phyloP scores from a whole-genome alignment of 35 echinoderm and acorn worm species.

The Ophiothrix spiculata region DNA sequence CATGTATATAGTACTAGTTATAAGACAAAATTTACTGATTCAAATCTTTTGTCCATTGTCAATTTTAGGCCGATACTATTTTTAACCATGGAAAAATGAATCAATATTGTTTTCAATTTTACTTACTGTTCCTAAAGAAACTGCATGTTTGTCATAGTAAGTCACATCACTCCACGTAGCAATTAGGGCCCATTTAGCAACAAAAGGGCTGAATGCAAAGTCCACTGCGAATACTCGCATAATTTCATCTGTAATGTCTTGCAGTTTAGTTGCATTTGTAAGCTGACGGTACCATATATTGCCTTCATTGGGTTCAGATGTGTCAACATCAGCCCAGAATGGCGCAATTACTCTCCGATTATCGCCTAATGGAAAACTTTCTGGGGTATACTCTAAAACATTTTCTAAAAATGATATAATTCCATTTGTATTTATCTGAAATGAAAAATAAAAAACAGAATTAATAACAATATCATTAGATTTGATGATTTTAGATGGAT shows the following conservation, averaged over 20 bases:
- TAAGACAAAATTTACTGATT: too few relatives aligned
- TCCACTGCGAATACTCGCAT: constrained; percentile 54
- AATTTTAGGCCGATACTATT: too few relatives aligned
- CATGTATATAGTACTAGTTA: too few relatives aligned
- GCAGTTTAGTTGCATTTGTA: constrained; percentile 27
- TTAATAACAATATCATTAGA: not conserved
- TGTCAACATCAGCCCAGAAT: constrained; percentile 92
- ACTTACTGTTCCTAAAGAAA: not conserved
- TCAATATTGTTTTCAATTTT: too few relatives aligned
- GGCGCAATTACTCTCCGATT: constrained; percentile 69
- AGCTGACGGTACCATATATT: constrained; percentile 65
- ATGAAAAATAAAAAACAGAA: not conserved
- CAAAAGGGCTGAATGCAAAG: constrained; percentile 41
- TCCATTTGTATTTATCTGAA: constrained; percentile 87
- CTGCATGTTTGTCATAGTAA: constrained; percentile 41
- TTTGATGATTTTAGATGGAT: not conserved
- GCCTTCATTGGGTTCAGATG: constrained; percentile 7
- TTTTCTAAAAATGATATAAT: constrained; percentile 74
- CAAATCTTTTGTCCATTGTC: too few relatives aligned
- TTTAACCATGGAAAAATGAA: too few relatives aligned
- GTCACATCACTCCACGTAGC: constrained; percentile 76
- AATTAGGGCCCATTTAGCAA: constrained; percentile 57
- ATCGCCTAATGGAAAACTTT: constrained; percentile 67
- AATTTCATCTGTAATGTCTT: constrained; percentile 45
- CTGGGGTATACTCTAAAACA: constrained; percentile 70